A percentile compares a stretch with the other conserved stretches of the same genome.
Evolutionary conservation across 2,113 vertebrate species (phyloP).

Genomic region (Abramis brama): DNA sequence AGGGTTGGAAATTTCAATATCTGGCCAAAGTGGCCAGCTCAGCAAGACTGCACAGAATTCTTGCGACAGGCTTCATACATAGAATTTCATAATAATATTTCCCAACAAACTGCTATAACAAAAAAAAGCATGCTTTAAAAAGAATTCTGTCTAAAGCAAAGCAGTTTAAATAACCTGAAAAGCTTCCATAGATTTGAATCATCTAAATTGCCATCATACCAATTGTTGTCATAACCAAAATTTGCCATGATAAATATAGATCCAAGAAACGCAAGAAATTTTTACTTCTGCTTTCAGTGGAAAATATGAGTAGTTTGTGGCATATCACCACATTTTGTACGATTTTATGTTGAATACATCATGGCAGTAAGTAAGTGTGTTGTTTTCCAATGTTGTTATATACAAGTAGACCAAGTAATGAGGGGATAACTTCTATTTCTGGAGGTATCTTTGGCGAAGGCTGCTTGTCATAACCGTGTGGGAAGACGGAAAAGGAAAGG

Average conservation of each 20-base stretch:
- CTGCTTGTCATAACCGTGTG: slow-evolving; percentile 2
- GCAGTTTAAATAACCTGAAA: not conserved
- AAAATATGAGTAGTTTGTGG: not conserved
- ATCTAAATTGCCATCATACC: not conserved
- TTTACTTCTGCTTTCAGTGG: slow-evolving; percentile 17
- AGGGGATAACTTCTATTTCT: slow-evolving; percentile 25
- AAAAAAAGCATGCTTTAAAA: not conserved
- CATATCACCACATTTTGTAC: not conserved
- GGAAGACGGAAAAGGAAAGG: slow-evolving; percentile 4
- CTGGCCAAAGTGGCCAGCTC: slow-evolving; percentile 45
- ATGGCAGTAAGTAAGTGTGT: not conserved
- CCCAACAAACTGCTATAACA: slow-evolving; percentile 22
- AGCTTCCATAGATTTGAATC: not conserved
- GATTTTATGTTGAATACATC: not conserved
- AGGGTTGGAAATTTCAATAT: slow-evolving; percentile 57
- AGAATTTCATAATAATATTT: not conserved
- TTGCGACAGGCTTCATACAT: slow-evolving; percentile 19
- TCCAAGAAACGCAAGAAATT: not conserved
- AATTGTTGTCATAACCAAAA: not conserved
- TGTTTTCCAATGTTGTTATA: not conserved
- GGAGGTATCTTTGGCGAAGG: slow-evolving; percentile 5
- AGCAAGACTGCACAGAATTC: slow-evolving; percentile 6
- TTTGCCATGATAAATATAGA: not conserved
- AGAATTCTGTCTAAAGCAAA: not conserved
- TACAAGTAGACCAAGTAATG: slow-evolving; percentile 4